A percentile compares a stretch with the other conserved stretches of the same genome.
Conservation (phyloP, 2,797 vertebrate species). For the Poecilia velifera region DNA sequence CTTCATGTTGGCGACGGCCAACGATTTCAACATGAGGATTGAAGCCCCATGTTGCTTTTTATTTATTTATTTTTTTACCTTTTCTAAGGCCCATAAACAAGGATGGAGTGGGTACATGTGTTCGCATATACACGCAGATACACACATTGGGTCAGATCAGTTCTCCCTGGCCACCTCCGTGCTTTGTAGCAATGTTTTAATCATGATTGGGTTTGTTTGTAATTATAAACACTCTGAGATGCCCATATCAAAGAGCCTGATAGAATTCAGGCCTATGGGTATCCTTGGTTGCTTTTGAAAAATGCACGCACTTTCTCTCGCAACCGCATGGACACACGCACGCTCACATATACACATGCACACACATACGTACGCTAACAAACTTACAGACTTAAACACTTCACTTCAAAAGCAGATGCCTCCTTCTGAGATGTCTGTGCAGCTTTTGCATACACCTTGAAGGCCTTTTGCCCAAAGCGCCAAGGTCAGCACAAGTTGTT, state of each 20-base stretch:
- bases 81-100: slow-evolving; percentile 2
- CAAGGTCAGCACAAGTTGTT: slow-evolving; percentile 83
- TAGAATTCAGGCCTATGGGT: slow-evolving; percentile 84
- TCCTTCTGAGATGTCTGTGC: slow-evolving; percentile 65
- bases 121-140: slow-evolving; percentile 2
- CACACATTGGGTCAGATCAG: slow-evolving; percentile 48
- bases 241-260: slow-evolving; percentile 81
- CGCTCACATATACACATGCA: not conserved
- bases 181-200: slow-evolving; percentile 80
- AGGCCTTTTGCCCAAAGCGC: slow-evolving; percentile 77
- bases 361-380: slow-evolving; percentile 19
- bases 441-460: slow-evolving; percentile 82
- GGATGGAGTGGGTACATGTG: slow-evolving; percentile 8
- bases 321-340: slow-evolving; percentile 12
- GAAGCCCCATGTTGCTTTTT: slow-evolving; percentile 50
- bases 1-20: slow-evolving; percentile 39
- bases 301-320: slow-evolving; percentile 37
- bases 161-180: slow-evolving; percentile 65
- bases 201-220: slow-evolving; percentile 83
- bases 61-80: slow-evolving; percentile 25
- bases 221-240: slow-evolving; percentile 84
- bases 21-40: slow-evolving; percentile 61
- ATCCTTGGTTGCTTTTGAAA: slow-evolving; percentile 81
- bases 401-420: slow-evolving; percentile 76
- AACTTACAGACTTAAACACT: slow-evolving; percentile 37